These are phyloP conservation scores for Phataginus tetradactyla DNA, from an alignment of 2,797 vertebrate species.

Conservation along the genomic window DNA sequence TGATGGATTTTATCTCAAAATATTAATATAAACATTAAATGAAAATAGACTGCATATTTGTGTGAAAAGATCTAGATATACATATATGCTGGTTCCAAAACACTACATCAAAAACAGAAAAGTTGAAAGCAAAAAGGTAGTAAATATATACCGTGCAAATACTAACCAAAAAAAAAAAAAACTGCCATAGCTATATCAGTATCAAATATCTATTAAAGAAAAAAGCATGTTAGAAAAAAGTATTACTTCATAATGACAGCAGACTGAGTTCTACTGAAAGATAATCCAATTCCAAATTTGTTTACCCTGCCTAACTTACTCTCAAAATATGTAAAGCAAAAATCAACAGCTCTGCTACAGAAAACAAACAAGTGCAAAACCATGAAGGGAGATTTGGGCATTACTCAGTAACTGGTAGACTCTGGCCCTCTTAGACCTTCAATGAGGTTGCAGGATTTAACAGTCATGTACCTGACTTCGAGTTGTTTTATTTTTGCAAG, in stretches of 20 bases:
- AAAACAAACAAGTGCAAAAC: neutral
- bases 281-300: neutral
- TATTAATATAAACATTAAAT: neutral
- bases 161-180: neutral
- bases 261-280: neutral
- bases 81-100: neutral
- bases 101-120: neutral
- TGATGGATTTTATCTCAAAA: neutral
- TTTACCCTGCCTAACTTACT: neutral
- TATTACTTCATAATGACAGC: neutral
- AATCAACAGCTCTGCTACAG: neutral
- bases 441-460: neutral
- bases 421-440: neutral
- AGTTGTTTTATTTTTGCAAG: neutral
- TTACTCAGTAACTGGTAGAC: neutral
- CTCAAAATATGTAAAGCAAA: neutral
- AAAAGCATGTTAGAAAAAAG: neutral
- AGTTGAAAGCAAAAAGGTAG: neutral
- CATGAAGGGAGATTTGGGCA: neutral
- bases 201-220: neutral
- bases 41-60: neutral
- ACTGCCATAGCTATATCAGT: neutral
- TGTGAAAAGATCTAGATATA: neutral
- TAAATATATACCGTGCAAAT: neutral
- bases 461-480: neutral